Evolutionary conservation across 2,888 invertebrate species (phyloP).

Genomic region (Lottia gigantea): DNA sequence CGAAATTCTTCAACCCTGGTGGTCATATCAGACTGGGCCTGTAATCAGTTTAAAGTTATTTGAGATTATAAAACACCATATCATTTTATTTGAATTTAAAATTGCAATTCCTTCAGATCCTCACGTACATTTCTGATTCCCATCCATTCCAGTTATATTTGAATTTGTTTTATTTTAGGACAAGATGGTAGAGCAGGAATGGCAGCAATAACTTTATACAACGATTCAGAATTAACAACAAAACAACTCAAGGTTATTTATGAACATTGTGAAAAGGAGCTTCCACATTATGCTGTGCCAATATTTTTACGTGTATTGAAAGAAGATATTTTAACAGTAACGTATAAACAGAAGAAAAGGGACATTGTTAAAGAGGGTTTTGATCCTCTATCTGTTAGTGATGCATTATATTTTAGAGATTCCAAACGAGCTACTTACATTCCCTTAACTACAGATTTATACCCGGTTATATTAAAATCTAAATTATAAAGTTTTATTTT

Average conservation of each 20-base stretch:
- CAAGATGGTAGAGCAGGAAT: conserved; percentile 57
- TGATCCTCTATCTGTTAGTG: conserved; percentile 39
- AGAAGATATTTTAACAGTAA: conserved; percentile 45
- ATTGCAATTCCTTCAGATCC: too few species aligned
- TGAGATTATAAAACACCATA: too few species aligned
- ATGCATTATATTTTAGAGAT: conserved; percentile 48
- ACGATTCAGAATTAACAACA: conserved; percentile 30
- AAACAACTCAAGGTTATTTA: conserved; percentile 33
- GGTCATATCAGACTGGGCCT: too few species aligned
- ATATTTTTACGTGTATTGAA: conserved; percentile 47
- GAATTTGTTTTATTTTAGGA: conserved; percentile 27
- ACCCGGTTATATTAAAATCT: conserved; percentile 7
- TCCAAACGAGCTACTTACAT: conserved; percentile 34
- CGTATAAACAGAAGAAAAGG: conserved; percentile 55
- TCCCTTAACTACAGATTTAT: conserved; percentile 23
- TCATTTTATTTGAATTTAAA: too few species aligned
- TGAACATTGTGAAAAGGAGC: conserved; percentile 34
- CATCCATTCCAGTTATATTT: neutral
- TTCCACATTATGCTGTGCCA: conserved; percentile 57
- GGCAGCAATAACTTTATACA: conserved; percentile 49
- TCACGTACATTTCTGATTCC: too few species aligned
- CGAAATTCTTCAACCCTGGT: too few species aligned
- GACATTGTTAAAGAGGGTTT: conserved; percentile 55
- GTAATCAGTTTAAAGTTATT: too few species aligned
- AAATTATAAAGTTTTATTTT: neutral